phyloP scores from a whole-genome alignment of 2,797 vertebrate species.

The Epinephelus awoara region DNA sequence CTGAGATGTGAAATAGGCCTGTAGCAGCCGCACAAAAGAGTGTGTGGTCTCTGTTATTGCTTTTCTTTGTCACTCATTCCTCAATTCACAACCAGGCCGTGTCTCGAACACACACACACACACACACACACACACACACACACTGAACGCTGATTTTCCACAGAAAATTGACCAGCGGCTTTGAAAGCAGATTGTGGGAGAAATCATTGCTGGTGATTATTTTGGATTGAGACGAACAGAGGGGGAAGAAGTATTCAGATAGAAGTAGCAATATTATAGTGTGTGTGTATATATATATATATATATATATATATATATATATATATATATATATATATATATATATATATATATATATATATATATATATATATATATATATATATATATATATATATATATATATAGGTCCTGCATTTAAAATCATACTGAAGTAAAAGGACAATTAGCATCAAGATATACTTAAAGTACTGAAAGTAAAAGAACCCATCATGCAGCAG shows the following conservation, averaged over 20 bases:
- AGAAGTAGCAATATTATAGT: no score
- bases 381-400: no score
- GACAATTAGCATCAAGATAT: no score
- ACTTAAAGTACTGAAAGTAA: no score
- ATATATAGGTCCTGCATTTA: no score
- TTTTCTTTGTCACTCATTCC: conserved; percentile 56
- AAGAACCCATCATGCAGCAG: no score
- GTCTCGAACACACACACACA: conserved; percentile 28
- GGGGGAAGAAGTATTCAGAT: not conserved
- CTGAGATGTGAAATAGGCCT: conserved; percentile 51
- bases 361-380: no score
- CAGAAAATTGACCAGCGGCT: conserved; percentile 28
- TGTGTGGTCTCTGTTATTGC: conserved; percentile 47
- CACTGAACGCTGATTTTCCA: conserved; percentile 25
- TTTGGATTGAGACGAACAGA: conserved; percentile 10
- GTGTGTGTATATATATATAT: no score
- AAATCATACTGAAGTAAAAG: no score
- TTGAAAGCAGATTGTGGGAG: conserved; percentile 23
- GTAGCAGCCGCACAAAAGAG: conserved; percentile 32
- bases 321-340: no score
- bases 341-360: no score
- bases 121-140: conserved; percentile 32
- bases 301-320: no score
- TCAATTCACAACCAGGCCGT: conserved; percentile 45
- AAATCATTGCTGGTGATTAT: conserved; percentile 41